Conservation (phyloP, 2,888 invertebrate species). For the Scaptomyza polygonia region DNA sequence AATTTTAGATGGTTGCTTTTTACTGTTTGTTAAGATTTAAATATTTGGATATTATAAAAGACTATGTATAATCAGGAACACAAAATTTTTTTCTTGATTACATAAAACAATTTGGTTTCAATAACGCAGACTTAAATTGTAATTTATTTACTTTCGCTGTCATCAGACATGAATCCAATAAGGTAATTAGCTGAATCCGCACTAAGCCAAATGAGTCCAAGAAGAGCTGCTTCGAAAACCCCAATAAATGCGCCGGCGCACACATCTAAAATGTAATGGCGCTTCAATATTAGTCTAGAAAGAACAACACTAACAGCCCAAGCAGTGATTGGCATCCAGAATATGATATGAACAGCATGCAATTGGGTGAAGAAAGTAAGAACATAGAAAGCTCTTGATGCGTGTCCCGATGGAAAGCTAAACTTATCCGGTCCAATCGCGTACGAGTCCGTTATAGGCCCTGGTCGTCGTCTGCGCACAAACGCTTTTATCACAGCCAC, state of each 20-base stretch:
- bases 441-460: slow-evolving; percentile 87
- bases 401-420: slow-evolving; percentile 97
- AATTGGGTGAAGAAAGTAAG: slow-evolving; percentile 89
- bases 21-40: not conserved
- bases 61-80: not conserved
- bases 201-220: slow-evolving; percentile 89
- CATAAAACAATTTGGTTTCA: not conserved
- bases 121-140: not conserved
- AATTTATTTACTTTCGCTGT: slow-evolving; percentile 54
- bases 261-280: slow-evolving; percentile 95
- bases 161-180: slow-evolving; percentile 73
- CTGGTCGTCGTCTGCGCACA: slow-evolving; percentile 91
- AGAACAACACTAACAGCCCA: slow-evolving; percentile 91
- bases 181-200: slow-evolving; percentile 81
- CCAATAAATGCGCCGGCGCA: slow-evolving; percentile 91
- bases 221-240: slow-evolving; percentile 87
- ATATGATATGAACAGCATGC: slow-evolving; percentile 87
- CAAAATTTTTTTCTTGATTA: not conserved
- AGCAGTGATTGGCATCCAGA: slow-evolving; percentile 87
- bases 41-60: not conserved
- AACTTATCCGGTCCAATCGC: slow-evolving; percentile 93
- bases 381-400: slow-evolving; percentile 92
- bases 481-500: slow-evolving; percentile 92
- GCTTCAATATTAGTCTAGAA: slow-evolving; percentile 92
- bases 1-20: not conserved